Percentiles rank a stretch among this genome's conserved stretches.
These are phyloP conservation scores for Megalurothrips usitatus DNA, from an alignment of 2,888 invertebrate species.

Conservation along the genomic window DNA sequence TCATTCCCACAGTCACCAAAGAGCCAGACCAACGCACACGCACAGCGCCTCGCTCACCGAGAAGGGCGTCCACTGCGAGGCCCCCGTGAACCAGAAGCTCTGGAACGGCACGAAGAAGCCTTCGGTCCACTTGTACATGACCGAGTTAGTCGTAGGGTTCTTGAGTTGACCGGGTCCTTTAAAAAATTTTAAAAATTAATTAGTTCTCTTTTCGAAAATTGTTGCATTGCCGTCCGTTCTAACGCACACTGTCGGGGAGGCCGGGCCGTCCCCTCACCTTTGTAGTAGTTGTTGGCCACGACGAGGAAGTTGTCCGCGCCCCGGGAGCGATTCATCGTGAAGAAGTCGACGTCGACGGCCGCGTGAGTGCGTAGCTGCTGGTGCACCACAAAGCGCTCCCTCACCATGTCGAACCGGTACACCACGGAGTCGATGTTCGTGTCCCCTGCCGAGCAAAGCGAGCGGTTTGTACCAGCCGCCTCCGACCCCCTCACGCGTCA, in stretches of 20 bases:
- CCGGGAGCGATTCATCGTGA: neutral
- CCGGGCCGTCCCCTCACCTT: neutral
- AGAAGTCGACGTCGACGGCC: neutral
- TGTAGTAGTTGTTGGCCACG: neutral
- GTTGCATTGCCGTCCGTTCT: too few species aligned
- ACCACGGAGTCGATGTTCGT: neutral
- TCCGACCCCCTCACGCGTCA: neutral
- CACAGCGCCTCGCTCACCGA: neutral
- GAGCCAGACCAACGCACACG: too few species aligned
- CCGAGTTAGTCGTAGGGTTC: neutral
- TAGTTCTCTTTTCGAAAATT: too few species aligned
- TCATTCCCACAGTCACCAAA: too few species aligned
- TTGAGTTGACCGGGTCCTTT: neutral
- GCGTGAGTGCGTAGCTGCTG: neutral
- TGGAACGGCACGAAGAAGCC: conserved; percentile 22
- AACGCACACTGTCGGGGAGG: too few species aligned
- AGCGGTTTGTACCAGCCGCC: neutral
- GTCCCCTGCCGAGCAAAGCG: neutral
- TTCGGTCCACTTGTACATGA: neutral
- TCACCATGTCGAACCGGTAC: conserved; percentile 4
- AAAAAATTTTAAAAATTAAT: too few species aligned
- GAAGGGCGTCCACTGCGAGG: neutral
- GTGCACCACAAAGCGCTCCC: neutral
- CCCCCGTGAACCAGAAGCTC: neutral
- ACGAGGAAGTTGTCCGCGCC: neutral